Evolutionary conservation across 2,797 vertebrate genomes (phyloP).

Genomic region (Ispidina picta): DNA sequence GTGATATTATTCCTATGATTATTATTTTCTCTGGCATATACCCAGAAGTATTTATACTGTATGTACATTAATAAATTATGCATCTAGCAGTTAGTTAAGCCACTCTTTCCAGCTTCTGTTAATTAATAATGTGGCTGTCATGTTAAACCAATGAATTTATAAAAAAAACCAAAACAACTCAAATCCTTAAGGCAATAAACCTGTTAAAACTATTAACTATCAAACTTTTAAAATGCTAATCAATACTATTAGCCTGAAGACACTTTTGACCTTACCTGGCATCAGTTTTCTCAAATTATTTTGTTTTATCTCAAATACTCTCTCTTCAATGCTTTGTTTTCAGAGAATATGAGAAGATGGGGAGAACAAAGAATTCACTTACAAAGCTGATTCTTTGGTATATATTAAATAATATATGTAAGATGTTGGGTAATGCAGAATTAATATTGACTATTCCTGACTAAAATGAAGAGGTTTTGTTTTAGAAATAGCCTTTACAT

Average conservation of each 20-base stretch:
- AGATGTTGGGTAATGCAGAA: not conserved
- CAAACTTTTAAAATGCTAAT: slow-evolving; percentile 40
- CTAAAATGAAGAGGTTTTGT: not conserved
- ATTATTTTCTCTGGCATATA: slow-evolving; percentile 48
- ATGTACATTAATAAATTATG: slow-evolving; percentile 54
- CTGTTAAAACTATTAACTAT: not conserved
- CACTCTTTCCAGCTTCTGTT: not conserved
- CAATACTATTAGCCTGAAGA: slow-evolving; percentile 52
- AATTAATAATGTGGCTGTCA: slow-evolving; percentile 30
- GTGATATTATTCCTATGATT: slow-evolving; percentile 18
- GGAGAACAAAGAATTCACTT: not conserved
- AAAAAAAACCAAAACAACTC: not conserved
- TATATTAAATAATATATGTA: slow-evolving; percentile 20
- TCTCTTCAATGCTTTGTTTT: slow-evolving; percentile 7
- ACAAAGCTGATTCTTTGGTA: not conserved
- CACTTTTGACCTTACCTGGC: slow-evolving; percentile 2
- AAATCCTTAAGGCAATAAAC: slow-evolving; percentile 5
- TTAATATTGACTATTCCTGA: not conserved
- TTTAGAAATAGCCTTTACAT: not conserved
- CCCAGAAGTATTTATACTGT: slow-evolving; percentile 38
- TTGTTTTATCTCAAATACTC: slow-evolving; percentile 21
- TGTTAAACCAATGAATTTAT: slow-evolving; percentile 14
- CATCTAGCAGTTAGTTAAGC: not conserved
- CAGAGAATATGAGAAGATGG: slow-evolving; percentile 6
- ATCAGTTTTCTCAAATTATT: slow-evolving; percentile 30